These are phyloP conservation scores for Bagarius yarrelli DNA, from an alignment of 2,113 vertebrate species.

Conservation along the genomic window DNA sequence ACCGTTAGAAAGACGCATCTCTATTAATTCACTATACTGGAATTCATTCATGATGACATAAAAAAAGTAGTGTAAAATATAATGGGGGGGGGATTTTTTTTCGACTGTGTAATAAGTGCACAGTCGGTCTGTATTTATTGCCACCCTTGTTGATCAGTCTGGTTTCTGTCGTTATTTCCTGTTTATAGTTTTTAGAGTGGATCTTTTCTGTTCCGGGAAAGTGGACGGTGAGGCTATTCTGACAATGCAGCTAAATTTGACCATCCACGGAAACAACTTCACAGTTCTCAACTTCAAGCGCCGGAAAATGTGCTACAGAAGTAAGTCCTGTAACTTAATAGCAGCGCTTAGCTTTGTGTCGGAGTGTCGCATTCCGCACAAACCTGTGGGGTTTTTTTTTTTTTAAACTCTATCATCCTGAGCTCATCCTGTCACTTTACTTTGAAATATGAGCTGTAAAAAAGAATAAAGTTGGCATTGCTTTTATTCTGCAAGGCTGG, in stretches of 20 bases:
- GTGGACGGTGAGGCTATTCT: conserved; percentile 89
- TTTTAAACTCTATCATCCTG: background rate
- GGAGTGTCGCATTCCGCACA: background rate
- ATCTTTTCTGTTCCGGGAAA: conserved; percentile 91
- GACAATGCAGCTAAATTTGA: conserved; percentile 94
- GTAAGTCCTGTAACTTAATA: conserved; percentile 68
- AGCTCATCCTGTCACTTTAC: background rate
- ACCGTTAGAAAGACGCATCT: no score
- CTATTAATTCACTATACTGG: no score
- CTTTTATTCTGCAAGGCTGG: background rate
- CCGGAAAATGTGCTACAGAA: conserved; percentile 99
- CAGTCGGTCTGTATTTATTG: background rate
- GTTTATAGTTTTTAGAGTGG: conserved; percentile 86
- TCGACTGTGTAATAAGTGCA: background rate
- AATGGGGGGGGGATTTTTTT: no score
- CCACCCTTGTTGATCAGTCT: background rate
- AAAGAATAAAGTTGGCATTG: background rate
- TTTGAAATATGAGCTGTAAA: background rate
- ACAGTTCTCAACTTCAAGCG: conserved; percentile 99
- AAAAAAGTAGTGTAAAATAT: no score
- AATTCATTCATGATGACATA: no score
- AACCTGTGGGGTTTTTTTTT: background rate
- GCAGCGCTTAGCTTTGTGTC: background rate
- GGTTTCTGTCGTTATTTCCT: background rate
- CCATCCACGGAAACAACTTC: conserved; percentile 88